phyloP scores from a whole-genome alignment of 2,797 vertebrate genomes.

The Acrocephalus scirpaceus region DNA sequence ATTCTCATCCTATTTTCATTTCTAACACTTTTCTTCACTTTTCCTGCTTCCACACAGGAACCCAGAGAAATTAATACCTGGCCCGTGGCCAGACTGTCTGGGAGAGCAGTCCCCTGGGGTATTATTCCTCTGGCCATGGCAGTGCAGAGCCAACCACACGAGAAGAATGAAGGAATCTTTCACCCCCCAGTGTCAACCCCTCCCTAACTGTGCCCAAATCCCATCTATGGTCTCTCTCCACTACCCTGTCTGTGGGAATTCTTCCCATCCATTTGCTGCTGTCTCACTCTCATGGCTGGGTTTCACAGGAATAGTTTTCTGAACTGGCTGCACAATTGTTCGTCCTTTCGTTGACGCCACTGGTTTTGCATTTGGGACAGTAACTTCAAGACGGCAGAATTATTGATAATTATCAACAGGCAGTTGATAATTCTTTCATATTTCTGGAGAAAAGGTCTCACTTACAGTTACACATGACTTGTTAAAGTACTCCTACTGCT shows the following conservation, averaged over 20 bases:
- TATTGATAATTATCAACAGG: neutral
- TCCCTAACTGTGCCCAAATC: neutral
- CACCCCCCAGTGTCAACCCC: neutral
- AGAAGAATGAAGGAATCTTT: neutral
- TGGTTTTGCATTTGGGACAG: neutral
- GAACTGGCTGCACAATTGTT: neutral
- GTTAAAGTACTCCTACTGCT: neutral
- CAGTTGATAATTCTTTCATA: neutral
- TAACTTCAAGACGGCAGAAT: neutral
- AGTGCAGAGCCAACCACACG: neutral
- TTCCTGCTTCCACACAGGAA: neutral
- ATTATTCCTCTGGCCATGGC: neutral
- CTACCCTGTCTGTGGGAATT: neutral
- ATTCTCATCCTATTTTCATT: neutral
- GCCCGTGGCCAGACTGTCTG: neutral
- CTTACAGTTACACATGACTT: neutral
- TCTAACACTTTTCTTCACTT: neutral
- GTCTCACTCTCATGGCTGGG: neutral
- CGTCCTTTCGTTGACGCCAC: rapidly evolving
- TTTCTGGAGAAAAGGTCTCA: neutral
- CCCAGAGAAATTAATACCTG: neutral
- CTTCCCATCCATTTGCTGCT: neutral
- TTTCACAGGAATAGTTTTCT: neutral
- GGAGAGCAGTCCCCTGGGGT: neutral
- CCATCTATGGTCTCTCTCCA: neutral